Evolutionary conservation across 2,797 vertebrate species (phyloP).

Genomic region (Tadarida brasiliensis): DNA sequence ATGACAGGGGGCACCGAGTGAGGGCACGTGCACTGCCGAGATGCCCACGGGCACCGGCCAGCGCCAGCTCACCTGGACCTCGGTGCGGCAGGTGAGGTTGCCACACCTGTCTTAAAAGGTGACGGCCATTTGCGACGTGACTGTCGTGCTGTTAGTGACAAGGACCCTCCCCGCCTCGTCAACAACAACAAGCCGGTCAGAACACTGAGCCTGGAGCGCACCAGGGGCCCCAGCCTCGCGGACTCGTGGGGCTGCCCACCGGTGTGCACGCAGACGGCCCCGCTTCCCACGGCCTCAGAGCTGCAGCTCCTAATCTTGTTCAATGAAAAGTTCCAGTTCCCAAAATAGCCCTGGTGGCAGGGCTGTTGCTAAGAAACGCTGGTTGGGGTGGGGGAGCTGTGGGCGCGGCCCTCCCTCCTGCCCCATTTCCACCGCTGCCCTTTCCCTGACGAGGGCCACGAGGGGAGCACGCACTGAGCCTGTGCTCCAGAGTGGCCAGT

Average conservation of each 20-base stretch:
- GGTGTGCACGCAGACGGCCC: accelerated
- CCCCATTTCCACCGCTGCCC: background rate
- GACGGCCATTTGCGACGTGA: accelerated
- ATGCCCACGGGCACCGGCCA: accelerated
- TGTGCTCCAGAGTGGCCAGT: accelerated
- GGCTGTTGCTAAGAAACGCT: slow-evolving; percentile 87
- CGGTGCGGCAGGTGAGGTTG: background rate
- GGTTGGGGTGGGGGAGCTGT: slow-evolving; percentile 13
- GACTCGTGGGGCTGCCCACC: accelerated
- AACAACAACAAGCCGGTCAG: accelerated
- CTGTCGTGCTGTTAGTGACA: accelerated
- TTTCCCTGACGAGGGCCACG: background rate
- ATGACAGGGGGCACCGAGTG: accelerated
- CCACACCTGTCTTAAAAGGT: accelerated
- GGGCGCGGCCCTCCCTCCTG: background rate
- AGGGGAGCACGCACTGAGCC: accelerated
- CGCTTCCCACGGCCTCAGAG: slow-evolving; percentile 51
- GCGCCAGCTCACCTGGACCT: accelerated
- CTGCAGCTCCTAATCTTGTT: slow-evolving; percentile 83
- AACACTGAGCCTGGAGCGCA: accelerated
- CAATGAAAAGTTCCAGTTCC: slow-evolving; percentile 86
- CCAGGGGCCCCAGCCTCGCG: background rate
- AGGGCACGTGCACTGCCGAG: background rate
- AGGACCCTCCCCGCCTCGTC: accelerated
- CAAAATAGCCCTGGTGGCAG: slow-evolving; percentile 86